A percentile compares a stretch with the other conserved stretches of the same genome.
These are phyloP conservation scores for Lophius americanus DNA, from an alignment of 2,797 vertebrate species.

Conservation along the genomic window DNA sequence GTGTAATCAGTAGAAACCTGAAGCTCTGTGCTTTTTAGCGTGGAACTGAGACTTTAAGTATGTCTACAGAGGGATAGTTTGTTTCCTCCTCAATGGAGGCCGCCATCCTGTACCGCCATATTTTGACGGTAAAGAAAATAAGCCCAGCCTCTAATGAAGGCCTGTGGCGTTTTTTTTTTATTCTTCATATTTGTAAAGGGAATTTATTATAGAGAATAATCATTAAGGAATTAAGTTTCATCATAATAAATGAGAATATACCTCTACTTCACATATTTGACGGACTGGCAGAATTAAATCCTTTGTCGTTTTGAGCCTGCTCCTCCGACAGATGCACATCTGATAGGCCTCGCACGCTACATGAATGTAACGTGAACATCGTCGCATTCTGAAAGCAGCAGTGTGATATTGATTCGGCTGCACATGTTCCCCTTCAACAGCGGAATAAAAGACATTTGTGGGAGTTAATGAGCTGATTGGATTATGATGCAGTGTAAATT, in stretches of 20 bases:
- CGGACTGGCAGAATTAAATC: neutral
- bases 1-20: too few relatives aligned
- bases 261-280: neutral
- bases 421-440: constrained; percentile 40
- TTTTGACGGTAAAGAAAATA: too few relatives aligned
- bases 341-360: neutral
- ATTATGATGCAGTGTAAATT: constrained; percentile 61
- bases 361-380: constrained; percentile 22
- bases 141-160: too few relatives aligned
- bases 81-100: too few relatives aligned
- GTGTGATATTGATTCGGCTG: constrained; percentile 54
- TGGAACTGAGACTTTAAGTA: neutral
- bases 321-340: constrained; percentile 30
- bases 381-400: constrained; percentile 13
- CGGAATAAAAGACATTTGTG: constrained; percentile 65
- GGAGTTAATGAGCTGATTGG: constrained; percentile 69
- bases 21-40: too few relatives aligned
- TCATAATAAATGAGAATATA: constrained; percentile 1
- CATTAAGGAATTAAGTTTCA: too few relatives aligned
- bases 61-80: too few relatives aligned
- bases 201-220: too few relatives aligned
- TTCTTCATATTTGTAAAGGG: too few relatives aligned
- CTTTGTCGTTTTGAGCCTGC: neutral
- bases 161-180: too few relatives aligned
- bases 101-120: too few relatives aligned